Percentiles rank a stretch among this genome's conserved stretches.
Evolutionary conservation across 2,888 invertebrate species (phyloP).

Genomic region (Cephalotes varians): DNA sequence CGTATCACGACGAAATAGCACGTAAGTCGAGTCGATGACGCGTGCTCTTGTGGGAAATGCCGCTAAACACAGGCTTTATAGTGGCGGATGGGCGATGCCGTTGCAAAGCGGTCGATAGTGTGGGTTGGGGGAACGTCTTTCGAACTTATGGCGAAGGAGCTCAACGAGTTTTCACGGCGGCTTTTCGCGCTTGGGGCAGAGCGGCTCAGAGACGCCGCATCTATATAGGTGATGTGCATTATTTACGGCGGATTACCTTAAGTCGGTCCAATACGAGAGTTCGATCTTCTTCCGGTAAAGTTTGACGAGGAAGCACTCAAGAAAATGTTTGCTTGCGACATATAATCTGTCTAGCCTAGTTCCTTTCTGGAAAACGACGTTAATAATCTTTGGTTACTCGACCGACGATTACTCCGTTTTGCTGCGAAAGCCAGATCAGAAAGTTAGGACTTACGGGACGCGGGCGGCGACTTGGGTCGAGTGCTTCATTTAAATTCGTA

Average conservation of each 20-base stretch:
- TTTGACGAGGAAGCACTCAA: constrained; percentile 33
- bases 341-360: not conserved
- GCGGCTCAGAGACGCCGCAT: constrained; percentile 51
- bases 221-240: constrained; percentile 67
- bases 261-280: constrained; percentile 48
- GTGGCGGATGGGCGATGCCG: constrained; percentile 57
- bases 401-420: not conserved
- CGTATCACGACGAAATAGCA: constrained; percentile 69
- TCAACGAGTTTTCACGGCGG: constrained; percentile 72
- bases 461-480: not conserved
- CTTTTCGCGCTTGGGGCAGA: constrained; percentile 63
- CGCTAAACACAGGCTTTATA: constrained; percentile 76
- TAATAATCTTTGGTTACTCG: not conserved
- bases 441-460: not conserved
- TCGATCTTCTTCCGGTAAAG: constrained; percentile 57
- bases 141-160: constrained; percentile 75
- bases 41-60: constrained; percentile 62
- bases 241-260: constrained; percentile 74
- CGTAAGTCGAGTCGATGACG: constrained; percentile 75
- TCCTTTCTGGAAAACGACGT: not conserved
- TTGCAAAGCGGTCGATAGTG: constrained; percentile 37
- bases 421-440: not conserved
- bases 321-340: not conserved
- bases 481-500: not conserved
- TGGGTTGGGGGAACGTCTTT: constrained; percentile 64